Evolutionary conservation across 2,888 invertebrate genomes (phyloP).

Genomic region (Peribatodes rhomboidaria): DNA sequence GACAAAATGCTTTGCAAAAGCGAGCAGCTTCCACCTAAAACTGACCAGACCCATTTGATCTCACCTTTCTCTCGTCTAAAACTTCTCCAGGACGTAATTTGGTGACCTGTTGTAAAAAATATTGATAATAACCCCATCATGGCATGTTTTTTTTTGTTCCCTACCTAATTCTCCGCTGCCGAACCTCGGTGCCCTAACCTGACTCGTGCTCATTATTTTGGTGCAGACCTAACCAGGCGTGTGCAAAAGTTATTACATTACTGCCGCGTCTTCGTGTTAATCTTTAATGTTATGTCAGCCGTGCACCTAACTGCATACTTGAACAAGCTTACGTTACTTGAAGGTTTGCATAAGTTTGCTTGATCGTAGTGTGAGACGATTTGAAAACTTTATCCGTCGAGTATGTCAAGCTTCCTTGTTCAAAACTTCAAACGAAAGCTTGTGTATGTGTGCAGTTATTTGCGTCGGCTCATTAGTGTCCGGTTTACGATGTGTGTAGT

Average conservation of each 20-base stretch:
- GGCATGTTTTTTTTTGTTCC: slow-evolving; percentile 50
- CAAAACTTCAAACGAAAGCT: neutral
- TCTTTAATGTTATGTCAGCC: slow-evolving; percentile 59
- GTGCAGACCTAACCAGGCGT: slow-evolving; percentile 75
- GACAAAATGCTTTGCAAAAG: slow-evolving; percentile 84
- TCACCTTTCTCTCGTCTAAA: slow-evolving; percentile 97
- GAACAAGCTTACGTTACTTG: neutral
- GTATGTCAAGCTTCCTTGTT: neutral
- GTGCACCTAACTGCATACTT: slow-evolving; percentile 9
- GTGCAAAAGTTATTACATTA: slow-evolving; percentile 82
- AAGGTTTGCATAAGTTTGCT: slow-evolving; percentile 9
- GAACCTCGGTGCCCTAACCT: slow-evolving; percentile 74
- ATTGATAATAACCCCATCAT: slow-evolving; percentile 76
- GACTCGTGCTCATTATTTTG: slow-evolving; percentile 65
- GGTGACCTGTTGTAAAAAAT: slow-evolving; percentile 90
- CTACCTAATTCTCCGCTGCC: slow-evolving; percentile 82
- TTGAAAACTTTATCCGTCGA: neutral
- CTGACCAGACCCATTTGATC: slow-evolving; percentile 82
- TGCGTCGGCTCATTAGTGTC: slow-evolving; percentile 62
- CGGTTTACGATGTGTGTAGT: slow-evolving; percentile 64
- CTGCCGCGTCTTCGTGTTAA: slow-evolving; percentile 75
- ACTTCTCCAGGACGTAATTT: slow-evolving; percentile 98
- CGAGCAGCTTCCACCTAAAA: slow-evolving; percentile 84
- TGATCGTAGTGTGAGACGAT: neutral
- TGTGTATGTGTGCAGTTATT: slow-evolving; percentile 10